Conservation (phyloP, 2,797 vertebrate species). For the Acanthopagrus latus region DNA sequence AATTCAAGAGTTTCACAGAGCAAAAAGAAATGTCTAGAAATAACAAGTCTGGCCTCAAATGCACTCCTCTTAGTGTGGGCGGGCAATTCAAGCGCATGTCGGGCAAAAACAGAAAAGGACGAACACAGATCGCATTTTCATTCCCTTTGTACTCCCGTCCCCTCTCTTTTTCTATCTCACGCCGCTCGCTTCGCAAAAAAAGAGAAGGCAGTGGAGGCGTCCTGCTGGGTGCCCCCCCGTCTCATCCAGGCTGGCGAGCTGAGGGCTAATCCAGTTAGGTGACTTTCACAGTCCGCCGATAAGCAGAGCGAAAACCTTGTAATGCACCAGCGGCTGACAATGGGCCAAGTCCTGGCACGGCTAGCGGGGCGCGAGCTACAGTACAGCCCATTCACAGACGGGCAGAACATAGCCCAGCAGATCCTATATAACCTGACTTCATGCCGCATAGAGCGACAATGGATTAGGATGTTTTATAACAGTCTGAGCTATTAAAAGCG, state of each 20-base stretch:
- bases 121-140: conserved; percentile 48
- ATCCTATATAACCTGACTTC: conserved; percentile 42
- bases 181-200: conserved; percentile 21
- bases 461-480: conserved; percentile 44
- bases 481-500: conserved; percentile 42
- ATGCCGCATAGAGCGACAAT: conserved; percentile 24
- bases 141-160: conserved; percentile 64
- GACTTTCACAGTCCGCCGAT: conserved; percentile 87
- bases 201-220: conserved; percentile 53
- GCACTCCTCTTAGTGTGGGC: background rate
- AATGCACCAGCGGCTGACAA: conserved; percentile 77
- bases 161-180: conserved; percentile 31
- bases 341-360: conserved; percentile 63
- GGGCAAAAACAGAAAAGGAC: conserved; percentile 53
- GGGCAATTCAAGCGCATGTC: conserved; percentile 50
- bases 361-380: conserved; percentile 35
- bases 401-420: conserved; percentile 27
- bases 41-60: conserved; percentile 44
- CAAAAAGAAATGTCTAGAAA: conserved; percentile 15
- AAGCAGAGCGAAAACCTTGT: conserved; percentile 82
- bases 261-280: conserved; percentile 86
- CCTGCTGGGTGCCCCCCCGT: conserved; percentile 75
- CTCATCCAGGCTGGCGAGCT: conserved; percentile 76
- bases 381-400: conserved; percentile 36
- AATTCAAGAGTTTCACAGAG: conserved; percentile 9